These are phyloP conservation scores for Drosophila sechellia DNA, from an alignment of 1,140 invertebrate species.

Conservation along the genomic window DNA sequence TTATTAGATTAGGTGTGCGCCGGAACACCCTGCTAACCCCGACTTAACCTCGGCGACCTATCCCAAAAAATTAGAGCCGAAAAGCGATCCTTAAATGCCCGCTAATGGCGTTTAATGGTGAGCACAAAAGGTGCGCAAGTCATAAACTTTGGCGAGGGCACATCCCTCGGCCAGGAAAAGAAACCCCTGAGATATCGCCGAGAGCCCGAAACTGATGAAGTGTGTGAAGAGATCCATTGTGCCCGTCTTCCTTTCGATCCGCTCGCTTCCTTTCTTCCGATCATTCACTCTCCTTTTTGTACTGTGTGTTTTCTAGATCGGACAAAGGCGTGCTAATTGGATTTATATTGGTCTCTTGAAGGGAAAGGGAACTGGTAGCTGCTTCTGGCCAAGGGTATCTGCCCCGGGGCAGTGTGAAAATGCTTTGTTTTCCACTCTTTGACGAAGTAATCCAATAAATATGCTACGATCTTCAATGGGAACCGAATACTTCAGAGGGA, in stretches of 20 bases:
- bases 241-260: conserved; percentile 45
- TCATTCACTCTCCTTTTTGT: conserved; percentile 14
- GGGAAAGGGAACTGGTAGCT: conserved; percentile 39
- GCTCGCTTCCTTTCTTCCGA: conserved; percentile 29
- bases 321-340: conserved; percentile 81
- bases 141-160: conserved; percentile 75
- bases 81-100: conserved; percentile 75
- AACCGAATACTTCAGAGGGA: conserved; percentile 8
- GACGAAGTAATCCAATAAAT: conserved; percentile 26
- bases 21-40: conserved; percentile 54
- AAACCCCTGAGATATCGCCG: conserved; percentile 28
- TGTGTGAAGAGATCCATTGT: conserved; percentile 65
- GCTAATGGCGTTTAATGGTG: conserved; percentile 81
- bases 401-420: conserved; percentile 51
- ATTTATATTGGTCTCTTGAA: conserved; percentile 65
- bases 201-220: conserved; percentile 22
- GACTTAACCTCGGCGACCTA: conserved; percentile 47
- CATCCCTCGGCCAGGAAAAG: conserved; percentile 18
- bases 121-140: conserved; percentile 76
- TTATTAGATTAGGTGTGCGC: conserved; percentile 74
- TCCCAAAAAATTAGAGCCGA: conserved; percentile 12
- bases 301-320: conserved; percentile 18
- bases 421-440: conserved; percentile 18
- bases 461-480: conserved; percentile 18
- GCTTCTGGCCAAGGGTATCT: conserved; percentile 2